Evolutionary conservation across 2,888 invertebrate species (phyloP).

Genomic region (Cactoblastis cactorum): DNA sequence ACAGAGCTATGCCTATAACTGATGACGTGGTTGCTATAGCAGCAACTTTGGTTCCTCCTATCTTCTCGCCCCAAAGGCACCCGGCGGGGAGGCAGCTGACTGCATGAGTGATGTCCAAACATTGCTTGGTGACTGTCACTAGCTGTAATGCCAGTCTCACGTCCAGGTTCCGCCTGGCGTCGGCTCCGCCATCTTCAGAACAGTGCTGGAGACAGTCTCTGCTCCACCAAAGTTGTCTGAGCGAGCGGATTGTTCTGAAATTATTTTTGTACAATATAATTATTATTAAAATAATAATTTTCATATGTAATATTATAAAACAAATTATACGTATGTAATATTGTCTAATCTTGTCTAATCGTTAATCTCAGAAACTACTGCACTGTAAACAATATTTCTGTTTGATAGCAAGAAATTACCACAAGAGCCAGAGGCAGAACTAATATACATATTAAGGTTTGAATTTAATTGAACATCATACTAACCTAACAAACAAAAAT

Average conservation of each 20-base stretch:
- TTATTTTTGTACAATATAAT: too few relatives aligned
- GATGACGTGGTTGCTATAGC: constrained; percentile 89
- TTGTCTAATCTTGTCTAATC: too few relatives aligned
- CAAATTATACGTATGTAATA: too few relatives aligned
- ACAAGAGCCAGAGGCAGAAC: too few relatives aligned
- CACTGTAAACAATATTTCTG: too few relatives aligned
- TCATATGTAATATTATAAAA: too few relatives aligned
- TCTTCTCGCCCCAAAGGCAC: constrained; percentile 88
- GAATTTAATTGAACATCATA: too few relatives aligned
- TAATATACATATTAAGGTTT: too few relatives aligned
- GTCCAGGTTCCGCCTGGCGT: constrained; percentile 54
- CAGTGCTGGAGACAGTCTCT: constrained; percentile 52
- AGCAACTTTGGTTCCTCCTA: constrained; percentile 82
- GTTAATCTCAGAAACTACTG: too few relatives aligned
- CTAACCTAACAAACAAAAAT: too few relatives aligned
- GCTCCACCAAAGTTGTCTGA: constrained; percentile 63
- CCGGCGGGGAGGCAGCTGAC: constrained; percentile 89
- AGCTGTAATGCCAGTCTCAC: constrained; percentile 49
- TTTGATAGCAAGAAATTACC: too few relatives aligned
- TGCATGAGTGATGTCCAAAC: constrained; percentile 88
- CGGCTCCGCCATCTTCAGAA: constrained; percentile 50
- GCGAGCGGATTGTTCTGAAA: constrained; percentile 56
- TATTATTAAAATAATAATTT: too few relatives aligned
- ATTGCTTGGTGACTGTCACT: constrained; percentile 55
- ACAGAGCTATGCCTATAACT: constrained; percentile 84